Evolutionary conservation across 2,888 invertebrate species (phyloP).

Genomic region (Ectropis crepuscularia): DNA sequence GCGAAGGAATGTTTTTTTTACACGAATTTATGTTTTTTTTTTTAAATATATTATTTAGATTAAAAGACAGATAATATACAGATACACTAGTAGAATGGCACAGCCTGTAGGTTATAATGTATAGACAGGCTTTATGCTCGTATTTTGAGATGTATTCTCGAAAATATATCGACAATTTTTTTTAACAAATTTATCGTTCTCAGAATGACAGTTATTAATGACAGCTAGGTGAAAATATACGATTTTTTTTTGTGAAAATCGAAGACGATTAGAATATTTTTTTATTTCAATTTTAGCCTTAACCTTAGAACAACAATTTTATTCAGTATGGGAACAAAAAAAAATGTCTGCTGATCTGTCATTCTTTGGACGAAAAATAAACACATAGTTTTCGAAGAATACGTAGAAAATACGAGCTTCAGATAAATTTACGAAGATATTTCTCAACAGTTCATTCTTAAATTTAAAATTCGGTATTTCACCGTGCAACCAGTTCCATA

Average conservation of each 20-base stretch:
- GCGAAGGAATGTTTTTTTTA: slow-evolving; percentile 36
- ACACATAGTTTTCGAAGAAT: not conserved
- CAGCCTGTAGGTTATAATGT: slow-evolving; percentile 57
- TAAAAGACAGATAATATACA: slow-evolving; percentile 58
- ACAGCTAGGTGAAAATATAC: no score
- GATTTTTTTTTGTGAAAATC: no score
- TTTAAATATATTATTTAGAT: slow-evolving; percentile 45
- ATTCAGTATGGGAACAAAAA: no score
- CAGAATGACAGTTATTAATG: no score
- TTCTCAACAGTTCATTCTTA: slow-evolving; percentile 34
- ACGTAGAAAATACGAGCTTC: slow-evolving; percentile 9
- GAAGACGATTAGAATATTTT: no score
- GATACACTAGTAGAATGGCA: slow-evolving; percentile 68
- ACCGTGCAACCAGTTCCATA: slow-evolving; percentile 69
- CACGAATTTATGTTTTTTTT: slow-evolving; percentile 33
- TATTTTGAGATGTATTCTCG: slow-evolving; percentile 2
- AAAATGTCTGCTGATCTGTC: no score
- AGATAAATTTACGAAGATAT: slow-evolving; percentile 12
- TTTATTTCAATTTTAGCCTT: no score
- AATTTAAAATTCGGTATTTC: slow-evolving; percentile 71
- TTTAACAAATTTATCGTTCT: not conserved
- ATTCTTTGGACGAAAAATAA: no score
- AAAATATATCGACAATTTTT: not conserved
- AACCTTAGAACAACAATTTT: no score
- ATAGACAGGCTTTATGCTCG: slow-evolving; percentile 38